Percentiles rank a stretch among this genome's conserved stretches.
Conservation (phyloP, 1,140 invertebrate species). For the Penaeus chinensis region DNA sequence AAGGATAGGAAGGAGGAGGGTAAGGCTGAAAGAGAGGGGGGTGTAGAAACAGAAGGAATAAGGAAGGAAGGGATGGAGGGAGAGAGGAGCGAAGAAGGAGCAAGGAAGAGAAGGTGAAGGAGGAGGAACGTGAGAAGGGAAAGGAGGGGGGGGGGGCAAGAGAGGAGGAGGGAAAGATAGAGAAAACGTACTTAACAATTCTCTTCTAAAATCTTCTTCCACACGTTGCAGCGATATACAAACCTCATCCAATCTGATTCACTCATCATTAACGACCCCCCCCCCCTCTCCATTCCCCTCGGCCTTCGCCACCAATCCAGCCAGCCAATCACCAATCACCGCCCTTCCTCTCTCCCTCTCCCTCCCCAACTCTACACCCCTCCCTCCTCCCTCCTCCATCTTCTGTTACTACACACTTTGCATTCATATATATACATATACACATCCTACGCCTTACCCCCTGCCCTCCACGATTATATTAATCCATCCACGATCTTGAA, state of each 20-base stretch:
- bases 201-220: too few species aligned
- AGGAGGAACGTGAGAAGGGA: neutral
- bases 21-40: neutral
- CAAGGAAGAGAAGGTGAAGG: neutral
- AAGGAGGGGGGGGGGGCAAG: neutral
- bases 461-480: too few species aligned
- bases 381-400: neutral
- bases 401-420: neutral
- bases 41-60: neutral
- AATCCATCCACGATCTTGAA: too few species aligned
- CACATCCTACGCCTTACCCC: neutral
- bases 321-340: neutral
- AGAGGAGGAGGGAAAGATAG: neutral
- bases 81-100: neutral
- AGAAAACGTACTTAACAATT: neutral
- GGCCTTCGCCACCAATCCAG: neutral
- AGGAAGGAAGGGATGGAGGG: neutral
- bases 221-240: neutral
- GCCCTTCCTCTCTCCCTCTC: neutral
- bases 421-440: slow-evolving; percentile 17
- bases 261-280: neutral
- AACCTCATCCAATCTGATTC: slow-evolving; percentile 12
- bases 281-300: neutral
- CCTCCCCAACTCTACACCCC: neutral
- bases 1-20: too few species aligned